Base-by-base conservation (phyloP, 2,888 invertebrate species). In the Heliconius aoede region DNA sequence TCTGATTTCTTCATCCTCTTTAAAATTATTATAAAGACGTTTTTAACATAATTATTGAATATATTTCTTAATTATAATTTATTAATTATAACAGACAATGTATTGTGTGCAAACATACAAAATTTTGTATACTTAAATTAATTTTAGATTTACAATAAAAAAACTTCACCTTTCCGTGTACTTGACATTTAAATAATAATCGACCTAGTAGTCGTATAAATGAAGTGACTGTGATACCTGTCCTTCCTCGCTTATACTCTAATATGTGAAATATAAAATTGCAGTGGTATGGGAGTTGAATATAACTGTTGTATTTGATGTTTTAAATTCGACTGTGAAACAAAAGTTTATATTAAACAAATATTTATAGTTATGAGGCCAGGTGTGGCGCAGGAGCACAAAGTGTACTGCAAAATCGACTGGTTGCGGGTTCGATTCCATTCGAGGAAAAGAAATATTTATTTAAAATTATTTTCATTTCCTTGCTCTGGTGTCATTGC, bases 161-260 rank as follows among this genome's bases (percentile, higher is more conserved):
- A 55, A 69, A n/a, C 30, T 36, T 69, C 69, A 72, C 72, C 72
- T 60, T 72, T 61, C 24, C 24, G 40, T 72, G 60, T 40, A 72
- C 60, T 60, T 72, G 72, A 72, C 72, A 72, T 72, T 72, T 72
- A 58, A 72, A 36, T 40, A 61, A 61, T 40, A 72, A 72, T 40
- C 72, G 24, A 26, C 72, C 32, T 40, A 60, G 32, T n/a, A n/a
- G n/a, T n/a, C n/a, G n/a, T 60, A 36, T 26, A 58, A 55, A 71
- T 71, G 32, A 55, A 58, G 40, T 58, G 26, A 18, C 46, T 46
- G 46, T 7, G 46, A 21, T 24, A 55, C 40, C 21, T 26, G 60
- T 72, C n/a, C n/a, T n/a, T 61, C 40, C 24, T 26, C 32, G 32
- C 24, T 36, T 61, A 72, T 72, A 36, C 11, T 40, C 26, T 72